These are phyloP conservation scores for Acrocephalus kingi DNA, from an alignment of 2,113 vertebrate genomes.

Conservation along the genomic window DNA sequence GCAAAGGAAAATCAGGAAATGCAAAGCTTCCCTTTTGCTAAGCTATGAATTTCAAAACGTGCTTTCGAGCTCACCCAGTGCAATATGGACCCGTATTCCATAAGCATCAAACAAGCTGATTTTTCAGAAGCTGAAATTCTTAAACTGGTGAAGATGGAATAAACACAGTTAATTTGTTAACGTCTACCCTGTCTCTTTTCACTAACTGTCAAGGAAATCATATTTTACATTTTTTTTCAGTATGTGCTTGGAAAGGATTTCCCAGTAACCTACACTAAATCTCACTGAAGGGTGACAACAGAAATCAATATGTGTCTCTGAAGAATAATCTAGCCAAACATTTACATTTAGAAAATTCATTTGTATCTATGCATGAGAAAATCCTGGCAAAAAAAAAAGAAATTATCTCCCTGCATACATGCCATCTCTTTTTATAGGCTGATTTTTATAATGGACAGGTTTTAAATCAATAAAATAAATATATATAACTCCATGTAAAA, in stretches of 20 bases:
- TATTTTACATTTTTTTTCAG: constrained; percentile 19
- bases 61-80: neutral
- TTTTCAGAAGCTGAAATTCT: neutral
- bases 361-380: constrained; percentile 53
- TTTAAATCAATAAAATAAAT: constrained; percentile 14
- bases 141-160: neutral
- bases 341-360: constrained; percentile 57
- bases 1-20: neutral
- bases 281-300: constrained; percentile 61
- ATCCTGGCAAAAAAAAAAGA: neutral
- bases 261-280: constrained; percentile 49
- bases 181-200: neutral
- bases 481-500: neutral
- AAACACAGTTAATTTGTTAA: constrained; percentile 51
- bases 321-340: constrained; percentile 62
- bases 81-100: neutral
- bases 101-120: neutral
- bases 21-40: neutral
- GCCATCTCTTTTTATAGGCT: neutral
- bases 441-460: neutral
- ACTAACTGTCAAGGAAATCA: constrained; percentile 40
- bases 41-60: constrained; percentile 5
- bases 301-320: constrained; percentile 54
- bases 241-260: constrained; percentile 47
- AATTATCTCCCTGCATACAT: neutral